These are phyloP conservation scores for Theretra japonica DNA, from an alignment of 2,888 invertebrate genomes.

Conservation along the genomic window DNA sequence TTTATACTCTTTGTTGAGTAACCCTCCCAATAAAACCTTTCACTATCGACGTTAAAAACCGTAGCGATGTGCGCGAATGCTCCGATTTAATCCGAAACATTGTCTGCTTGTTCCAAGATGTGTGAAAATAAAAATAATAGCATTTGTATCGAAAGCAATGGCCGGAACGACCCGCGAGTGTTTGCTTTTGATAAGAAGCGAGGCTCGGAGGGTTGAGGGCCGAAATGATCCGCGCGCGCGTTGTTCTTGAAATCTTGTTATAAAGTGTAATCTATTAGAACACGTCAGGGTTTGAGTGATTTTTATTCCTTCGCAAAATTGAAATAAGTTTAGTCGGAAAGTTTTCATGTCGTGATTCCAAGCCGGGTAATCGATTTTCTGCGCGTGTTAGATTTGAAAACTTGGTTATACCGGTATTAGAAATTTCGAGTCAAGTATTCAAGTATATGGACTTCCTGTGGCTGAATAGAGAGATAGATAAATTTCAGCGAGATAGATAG, in stretches of 20 bases:
- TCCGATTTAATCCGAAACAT: conserved; percentile 60
- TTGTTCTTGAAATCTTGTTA: conserved; percentile 33
- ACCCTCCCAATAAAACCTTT: conserved; percentile 49
- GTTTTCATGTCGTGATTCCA: not conserved
- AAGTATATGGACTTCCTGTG: too few species aligned
- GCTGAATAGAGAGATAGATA: too few species aligned
- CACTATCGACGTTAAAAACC: conserved; percentile 49
- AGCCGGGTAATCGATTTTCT: too few species aligned
- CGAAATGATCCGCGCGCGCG: conserved; percentile 38
- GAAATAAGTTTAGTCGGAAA: not conserved
- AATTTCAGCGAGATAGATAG: too few species aligned
- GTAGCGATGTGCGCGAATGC: conserved; percentile 50
- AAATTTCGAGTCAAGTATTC: too few species aligned
- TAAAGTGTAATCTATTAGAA: conserved; percentile 29
- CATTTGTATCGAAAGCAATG: conserved; percentile 71
- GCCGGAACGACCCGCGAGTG: conserved; percentile 78
- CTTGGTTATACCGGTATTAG: too few species aligned
- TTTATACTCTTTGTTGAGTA: conserved; percentile 30
- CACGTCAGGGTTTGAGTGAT: conserved; percentile 1
- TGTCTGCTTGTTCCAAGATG: conserved; percentile 54
- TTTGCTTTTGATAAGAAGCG: conserved; percentile 79
- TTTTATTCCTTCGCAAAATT: not conserved
- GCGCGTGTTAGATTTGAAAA: too few species aligned
- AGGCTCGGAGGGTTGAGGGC: conserved; percentile 52
- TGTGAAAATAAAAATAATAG: conserved; percentile 78